These are phyloP conservation scores for Neoscelio sp. DNA, from an alignment of 2,888 invertebrate genomes.

Conservation along the genomic window DNA sequence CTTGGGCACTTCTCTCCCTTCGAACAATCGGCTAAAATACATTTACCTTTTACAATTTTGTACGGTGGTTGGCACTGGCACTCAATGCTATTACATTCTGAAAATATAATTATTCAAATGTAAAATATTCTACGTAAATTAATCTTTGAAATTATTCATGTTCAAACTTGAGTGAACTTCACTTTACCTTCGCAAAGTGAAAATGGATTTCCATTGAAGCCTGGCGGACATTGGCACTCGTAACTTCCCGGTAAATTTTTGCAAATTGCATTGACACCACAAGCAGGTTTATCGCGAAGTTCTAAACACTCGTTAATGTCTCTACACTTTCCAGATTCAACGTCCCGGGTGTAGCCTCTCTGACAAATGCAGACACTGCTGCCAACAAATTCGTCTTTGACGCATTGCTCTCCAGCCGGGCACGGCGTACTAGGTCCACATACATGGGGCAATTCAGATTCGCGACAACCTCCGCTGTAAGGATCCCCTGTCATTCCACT, in stretches of 20 bases:
- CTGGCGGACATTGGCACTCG: conserved; percentile 95
- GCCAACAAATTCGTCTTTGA: conserved; percentile 89
- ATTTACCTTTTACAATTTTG: conserved; percentile 92
- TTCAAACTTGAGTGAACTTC: neutral
- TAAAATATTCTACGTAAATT: neutral
- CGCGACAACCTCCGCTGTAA: conserved; percentile 90
- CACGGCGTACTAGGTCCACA: conserved; percentile 92
- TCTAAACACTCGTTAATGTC: conserved; percentile 94
- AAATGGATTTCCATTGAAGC: conserved; percentile 96
- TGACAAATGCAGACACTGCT: conserved; percentile 95
- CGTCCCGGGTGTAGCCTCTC: conserved; percentile 92
- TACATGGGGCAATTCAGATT: conserved; percentile 86
- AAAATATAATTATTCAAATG: conserved; percentile 29
- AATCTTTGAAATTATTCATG: neutral
- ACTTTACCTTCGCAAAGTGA: conserved; percentile 89
- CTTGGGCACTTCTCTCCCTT: conserved; percentile 91
- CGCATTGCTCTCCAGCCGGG: conserved; percentile 93
- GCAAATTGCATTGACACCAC: conserved; percentile 95
- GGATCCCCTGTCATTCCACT: conserved; percentile 92
- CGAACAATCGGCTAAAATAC: conserved; percentile 93
- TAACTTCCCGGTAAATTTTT: conserved; percentile 97
- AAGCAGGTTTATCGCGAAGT: conserved; percentile 89
- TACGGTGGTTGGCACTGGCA: conserved; percentile 96
- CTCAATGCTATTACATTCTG: conserved; percentile 91
- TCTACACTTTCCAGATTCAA: conserved; percentile 89